Evolutionary conservation across 2,888 invertebrate genomes (phyloP), one percentile per base, ranked within the genome.

Genomic region (Gymnoscelis rufifasciata): DNA sequence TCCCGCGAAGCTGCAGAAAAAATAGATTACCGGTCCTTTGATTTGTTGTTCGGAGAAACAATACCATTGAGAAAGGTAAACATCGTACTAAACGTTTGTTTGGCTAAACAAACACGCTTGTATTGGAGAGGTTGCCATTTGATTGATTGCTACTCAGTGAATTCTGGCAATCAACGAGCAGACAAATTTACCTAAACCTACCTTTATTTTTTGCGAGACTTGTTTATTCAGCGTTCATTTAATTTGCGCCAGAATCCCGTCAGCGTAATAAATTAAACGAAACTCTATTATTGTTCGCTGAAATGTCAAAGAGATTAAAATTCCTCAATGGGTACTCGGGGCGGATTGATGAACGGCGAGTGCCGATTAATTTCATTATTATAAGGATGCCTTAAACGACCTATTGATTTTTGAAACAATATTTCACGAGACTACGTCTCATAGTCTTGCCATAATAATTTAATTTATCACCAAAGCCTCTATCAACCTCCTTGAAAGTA

Each of bases 261-360:
- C 15, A 14, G 23, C 15, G 37, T 37, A 35, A 43, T 19, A 37
- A 43, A 43, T 64, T 68, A 66, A 38, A 35, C 35, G 19, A 35
- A 15, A 35, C 35, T 35, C 27, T 27, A 28, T 13, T 38, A 28
- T 29, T 68, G 69, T 67, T 60, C 61, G 63, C 56, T 71, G 66
- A 75, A 79, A 74, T 72, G 72, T 74, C 75, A 78, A 78, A 75
- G 68, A 68, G 67, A 74, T 76, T 78, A 71, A 79, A 81, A 72
- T 57, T 56, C 60, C 62, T 64, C 57, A 63, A 67, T 71, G 67
- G 60, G 67, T 67, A 52, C 59, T 54, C 14, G 67, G 71, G 64
- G 57, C 58, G 63, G 72, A 77, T 74, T 74, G 72, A 78, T 75
- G 68, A 65, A 64, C 60, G 57, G 50, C 14, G 33, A 33, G 14